A percentile compares a stretch with the other conserved stretches of the same genome.
Evolutionary conservation across 2,888 invertebrate genomes (phyloP).

Genomic region (Allophyes oxyacanthae): DNA sequence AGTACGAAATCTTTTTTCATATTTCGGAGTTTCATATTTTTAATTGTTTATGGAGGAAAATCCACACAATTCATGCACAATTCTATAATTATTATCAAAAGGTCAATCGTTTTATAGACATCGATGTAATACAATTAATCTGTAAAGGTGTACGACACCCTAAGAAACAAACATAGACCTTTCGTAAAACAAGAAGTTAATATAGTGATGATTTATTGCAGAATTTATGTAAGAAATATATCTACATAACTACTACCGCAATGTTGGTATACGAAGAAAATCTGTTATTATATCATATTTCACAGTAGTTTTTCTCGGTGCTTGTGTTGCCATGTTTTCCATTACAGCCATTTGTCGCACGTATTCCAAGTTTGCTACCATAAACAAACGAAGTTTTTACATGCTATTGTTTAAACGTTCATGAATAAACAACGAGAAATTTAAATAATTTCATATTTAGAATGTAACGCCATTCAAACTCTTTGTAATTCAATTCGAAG

Average conservation of each 20-base stretch:
- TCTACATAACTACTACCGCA: constrained; percentile 1
- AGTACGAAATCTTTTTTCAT: no score
- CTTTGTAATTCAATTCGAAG: neutral
- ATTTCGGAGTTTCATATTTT: no score
- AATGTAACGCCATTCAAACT: constrained; percentile 7
- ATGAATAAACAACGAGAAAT: constrained; percentile 16
- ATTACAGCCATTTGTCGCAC: constrained; percentile 18
- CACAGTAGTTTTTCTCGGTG: constrained; percentile 25
- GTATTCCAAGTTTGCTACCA: constrained; percentile 11
- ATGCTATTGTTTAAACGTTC: constrained; percentile 9
- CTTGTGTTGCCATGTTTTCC: constrained; percentile 13
- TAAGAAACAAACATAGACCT: neutral
- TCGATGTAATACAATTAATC: no score
- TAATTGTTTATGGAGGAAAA: no score
- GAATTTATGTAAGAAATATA: constrained; percentile 7
- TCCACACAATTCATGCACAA: no score
- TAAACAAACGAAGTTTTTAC: constrained; percentile 9
- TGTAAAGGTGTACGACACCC: no score
- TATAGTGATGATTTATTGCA: constrained; percentile 12
- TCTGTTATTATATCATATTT: constrained; percentile 41
- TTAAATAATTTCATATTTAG: constrained; percentile 7
- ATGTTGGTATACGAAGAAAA: constrained; percentile 17
- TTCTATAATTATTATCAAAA: no score
- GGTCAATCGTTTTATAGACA: no score
- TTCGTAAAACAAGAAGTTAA: constrained; percentile 6